Evolutionary conservation across 1,140 invertebrate species (phyloP).

Genomic region (Penaeus japonicus): DNA sequence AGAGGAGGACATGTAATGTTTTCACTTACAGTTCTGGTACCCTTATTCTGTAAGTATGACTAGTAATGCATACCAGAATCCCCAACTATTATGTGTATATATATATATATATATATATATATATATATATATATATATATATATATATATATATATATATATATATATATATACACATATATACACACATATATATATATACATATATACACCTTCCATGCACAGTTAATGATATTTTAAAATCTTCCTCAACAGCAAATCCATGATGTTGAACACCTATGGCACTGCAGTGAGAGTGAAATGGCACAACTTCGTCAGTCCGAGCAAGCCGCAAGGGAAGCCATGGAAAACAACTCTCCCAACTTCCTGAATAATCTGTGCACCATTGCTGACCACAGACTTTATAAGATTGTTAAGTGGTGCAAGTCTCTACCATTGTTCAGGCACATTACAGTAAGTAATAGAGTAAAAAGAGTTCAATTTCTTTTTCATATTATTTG

Average conservation of each 20-base stretch:
- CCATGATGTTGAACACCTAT: constrained; percentile 92
- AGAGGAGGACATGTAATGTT: no score
- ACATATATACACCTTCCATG: no score
- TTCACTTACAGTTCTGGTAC: no score
- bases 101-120: no score
- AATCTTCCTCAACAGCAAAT: constrained; percentile 75
- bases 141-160: no score
- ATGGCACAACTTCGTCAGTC: constrained; percentile 62
- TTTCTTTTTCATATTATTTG: background rate
- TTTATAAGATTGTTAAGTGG: constrained; percentile 99
- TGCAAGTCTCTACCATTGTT: constrained; percentile 96
- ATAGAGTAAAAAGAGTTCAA: background rate
- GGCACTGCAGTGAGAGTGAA: constrained; percentile 81
- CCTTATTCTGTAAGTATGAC: no score
- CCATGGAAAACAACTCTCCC: constrained; percentile 70
- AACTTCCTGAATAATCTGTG: constrained; percentile 88
- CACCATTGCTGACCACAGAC: constrained; percentile 91
- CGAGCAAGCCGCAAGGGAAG: constrained; percentile 65
- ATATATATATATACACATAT: no score
- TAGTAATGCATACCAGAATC: no score
- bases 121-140: no score
- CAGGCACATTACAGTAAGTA: constrained; percentile 86
- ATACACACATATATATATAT: no score
- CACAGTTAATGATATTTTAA: constrained; percentile 33
- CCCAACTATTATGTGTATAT: no score